Evolutionary conservation across 2,888 invertebrate genomes (phyloP).

Genomic region (Pecten maximus): DNA sequence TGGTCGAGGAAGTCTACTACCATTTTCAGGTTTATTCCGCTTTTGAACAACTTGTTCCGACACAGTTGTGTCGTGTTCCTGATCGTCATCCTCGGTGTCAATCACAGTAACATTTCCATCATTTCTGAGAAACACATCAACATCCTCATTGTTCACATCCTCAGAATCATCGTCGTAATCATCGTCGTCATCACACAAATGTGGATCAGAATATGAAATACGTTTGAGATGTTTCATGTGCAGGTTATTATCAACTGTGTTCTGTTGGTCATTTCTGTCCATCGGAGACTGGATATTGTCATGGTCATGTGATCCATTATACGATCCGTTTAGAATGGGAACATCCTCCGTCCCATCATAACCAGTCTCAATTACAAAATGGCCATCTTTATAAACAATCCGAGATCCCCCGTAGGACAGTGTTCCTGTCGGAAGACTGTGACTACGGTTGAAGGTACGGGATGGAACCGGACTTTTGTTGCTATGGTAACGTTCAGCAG

Average conservation of each 20-base stretch:
- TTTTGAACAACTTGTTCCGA: neutral
- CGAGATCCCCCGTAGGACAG: conserved; percentile 61
- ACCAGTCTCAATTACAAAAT: conserved; percentile 66
- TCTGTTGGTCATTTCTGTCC: neutral
- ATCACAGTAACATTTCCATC: conserved; percentile 55
- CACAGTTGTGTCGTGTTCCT: neutral
- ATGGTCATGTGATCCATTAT: neutral
- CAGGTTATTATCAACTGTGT: neutral
- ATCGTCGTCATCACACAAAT: conserved; percentile 35
- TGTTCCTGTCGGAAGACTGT: conserved; percentile 66
- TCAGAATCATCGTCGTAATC: conserved; percentile 34
- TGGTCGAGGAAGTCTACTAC: conserved; percentile 49
- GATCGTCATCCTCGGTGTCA: conserved; percentile 43
- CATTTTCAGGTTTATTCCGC: conserved; percentile 37
- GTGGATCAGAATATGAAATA: neutral
- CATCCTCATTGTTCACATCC: conserved; percentile 50
- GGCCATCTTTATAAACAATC: conserved; percentile 68
- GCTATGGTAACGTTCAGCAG: neutral
- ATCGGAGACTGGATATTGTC: neutral
- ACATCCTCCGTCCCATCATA: conserved; percentile 57
- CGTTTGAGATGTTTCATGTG: conserved; percentile 13
- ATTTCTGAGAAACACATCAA: conserved; percentile 52
- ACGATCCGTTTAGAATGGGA: neutral
- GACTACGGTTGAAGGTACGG: conserved; percentile 51
- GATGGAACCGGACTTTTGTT: neutral